Percentiles rank a stretch among this genome's conserved stretches.
phyloP scores from a whole-genome alignment of 2,797 vertebrate genomes.

The Darevskia nairensis region DNA sequence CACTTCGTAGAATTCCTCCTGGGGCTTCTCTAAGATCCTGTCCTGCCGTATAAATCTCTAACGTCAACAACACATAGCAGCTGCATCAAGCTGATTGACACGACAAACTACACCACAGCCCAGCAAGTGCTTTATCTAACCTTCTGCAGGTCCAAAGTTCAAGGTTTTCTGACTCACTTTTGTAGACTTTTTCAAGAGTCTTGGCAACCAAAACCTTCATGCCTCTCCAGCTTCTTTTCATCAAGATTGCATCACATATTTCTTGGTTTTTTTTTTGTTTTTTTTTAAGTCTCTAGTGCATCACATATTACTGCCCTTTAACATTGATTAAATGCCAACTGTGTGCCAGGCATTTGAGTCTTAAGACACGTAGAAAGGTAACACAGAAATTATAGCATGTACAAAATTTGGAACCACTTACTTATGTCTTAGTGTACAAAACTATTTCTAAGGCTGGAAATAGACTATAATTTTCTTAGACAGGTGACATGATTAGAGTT shows the following conservation, averaged over 20 bases:
- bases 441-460: background rate
- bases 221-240: background rate
- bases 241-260: background rate
- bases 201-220: background rate
- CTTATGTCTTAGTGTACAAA: background rate
- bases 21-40: background rate
- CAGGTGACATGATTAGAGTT: background rate
- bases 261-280: background rate
- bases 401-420: background rate
- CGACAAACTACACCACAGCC: background rate
- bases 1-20: background rate
- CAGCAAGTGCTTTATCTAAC: background rate
- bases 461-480: background rate
- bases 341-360: background rate
- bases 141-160: background rate
- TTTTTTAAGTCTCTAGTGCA: background rate
- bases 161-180: background rate
- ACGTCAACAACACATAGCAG: constrained; percentile 10
- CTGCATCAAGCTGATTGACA: constrained; percentile 1
- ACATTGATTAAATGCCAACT: background rate
- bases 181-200: background rate
- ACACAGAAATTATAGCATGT: background rate
- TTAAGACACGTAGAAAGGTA: background rate
- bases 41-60: background rate
- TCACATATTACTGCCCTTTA: background rate